phyloP scores from a whole-genome alignment of 2,797 vertebrate genomes.

The Channallabes apus region DNA sequence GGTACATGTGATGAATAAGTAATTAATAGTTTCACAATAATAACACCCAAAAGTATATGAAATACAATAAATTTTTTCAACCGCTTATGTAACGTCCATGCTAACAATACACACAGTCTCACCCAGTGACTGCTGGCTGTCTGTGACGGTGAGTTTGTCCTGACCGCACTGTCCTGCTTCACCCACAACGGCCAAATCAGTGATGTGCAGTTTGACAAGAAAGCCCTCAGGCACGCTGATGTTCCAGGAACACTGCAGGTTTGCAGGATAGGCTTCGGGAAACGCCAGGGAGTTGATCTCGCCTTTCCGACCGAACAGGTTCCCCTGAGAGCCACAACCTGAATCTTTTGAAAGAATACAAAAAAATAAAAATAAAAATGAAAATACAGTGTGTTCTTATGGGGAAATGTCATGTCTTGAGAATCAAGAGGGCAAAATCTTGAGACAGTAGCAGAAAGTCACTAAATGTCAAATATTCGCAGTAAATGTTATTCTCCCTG shows the following conservation, averaged over 20 bases:
- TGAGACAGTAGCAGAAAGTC: neutral
- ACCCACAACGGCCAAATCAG: constrained; percentile 70
- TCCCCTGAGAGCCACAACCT: constrained; percentile 57
- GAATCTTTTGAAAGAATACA: constrained; percentile 50
- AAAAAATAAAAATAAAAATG: neutral
- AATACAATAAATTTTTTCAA: neutral
- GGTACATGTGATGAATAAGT: no score
- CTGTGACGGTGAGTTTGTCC: constrained; percentile 69
- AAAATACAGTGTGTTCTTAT: neutral
- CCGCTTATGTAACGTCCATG: neutral
- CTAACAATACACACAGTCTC: constrained; percentile 27
- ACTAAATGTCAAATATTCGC: neutral
- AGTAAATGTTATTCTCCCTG: neutral
- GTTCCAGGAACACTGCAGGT: constrained; percentile 69
- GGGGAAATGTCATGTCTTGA: neutral
- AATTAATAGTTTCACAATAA: neutral
- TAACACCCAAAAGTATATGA: neutral
- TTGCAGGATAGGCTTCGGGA: constrained; percentile 70
- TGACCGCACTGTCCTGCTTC: constrained; percentile 69
- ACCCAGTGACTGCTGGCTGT: constrained; percentile 70
- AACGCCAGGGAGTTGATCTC: constrained; percentile 68
- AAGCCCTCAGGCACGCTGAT: constrained; percentile 69
- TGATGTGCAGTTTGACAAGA: constrained; percentile 73
- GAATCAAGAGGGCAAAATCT: neutral
- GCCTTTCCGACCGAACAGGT: constrained; percentile 69